phyloP scores from a whole-genome alignment of 2,113 vertebrate species.

The Psephotus haematonotus region DNA sequence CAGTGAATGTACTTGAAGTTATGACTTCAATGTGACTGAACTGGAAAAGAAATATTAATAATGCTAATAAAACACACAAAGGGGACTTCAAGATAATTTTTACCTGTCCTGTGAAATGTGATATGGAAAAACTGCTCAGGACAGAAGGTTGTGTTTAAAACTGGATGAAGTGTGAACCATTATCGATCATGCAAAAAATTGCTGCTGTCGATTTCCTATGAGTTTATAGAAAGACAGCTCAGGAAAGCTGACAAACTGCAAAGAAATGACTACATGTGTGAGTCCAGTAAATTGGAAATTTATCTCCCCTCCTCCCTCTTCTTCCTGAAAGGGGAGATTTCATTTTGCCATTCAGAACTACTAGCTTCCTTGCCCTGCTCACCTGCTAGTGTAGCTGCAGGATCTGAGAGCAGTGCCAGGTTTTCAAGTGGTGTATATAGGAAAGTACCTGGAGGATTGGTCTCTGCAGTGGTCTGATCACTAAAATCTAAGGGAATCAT shows the following conservation, averaged over 20 bases:
- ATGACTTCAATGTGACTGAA: neutral
- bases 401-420: neutral
- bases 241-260: neutral
- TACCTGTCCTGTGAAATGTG: neutral
- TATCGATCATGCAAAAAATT: constrained; percentile 4
- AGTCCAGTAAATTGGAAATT: neutral
- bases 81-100: neutral
- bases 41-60: constrained; percentile 10
- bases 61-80: constrained; percentile 12
- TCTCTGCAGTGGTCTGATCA: neutral
- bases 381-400: neutral
- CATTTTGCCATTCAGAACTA: neutral
- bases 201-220: neutral
- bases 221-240: neutral
- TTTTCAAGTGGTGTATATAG: neutral
- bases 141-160: neutral
- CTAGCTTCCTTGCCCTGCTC: neutral
- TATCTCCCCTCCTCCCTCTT: neutral
- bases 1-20: neutral
- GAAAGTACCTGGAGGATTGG: neutral
- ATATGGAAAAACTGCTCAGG: neutral
- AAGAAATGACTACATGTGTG: neutral
- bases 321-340: neutral
- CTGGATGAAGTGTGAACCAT: neutral
- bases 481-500: neutral